Conservation (phyloP, 2,113 vertebrate genomes). For the Grantiella picta region DNA sequence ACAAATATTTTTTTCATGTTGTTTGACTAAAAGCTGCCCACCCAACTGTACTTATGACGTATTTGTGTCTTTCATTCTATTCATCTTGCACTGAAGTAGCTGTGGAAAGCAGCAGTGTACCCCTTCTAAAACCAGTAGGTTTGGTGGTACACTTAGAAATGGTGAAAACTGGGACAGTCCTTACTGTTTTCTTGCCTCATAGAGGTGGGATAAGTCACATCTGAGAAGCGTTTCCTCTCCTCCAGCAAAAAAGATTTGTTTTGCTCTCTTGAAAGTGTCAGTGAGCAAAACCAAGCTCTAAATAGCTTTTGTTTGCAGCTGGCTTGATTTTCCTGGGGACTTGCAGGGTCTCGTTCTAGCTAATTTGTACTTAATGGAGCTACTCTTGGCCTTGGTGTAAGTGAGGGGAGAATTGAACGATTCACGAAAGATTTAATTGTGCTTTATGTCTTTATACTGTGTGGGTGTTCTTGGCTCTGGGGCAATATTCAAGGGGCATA, state of each 20-base stretch:
- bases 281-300: not conserved
- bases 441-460: not conserved
- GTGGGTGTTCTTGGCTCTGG: conserved; percentile 15
- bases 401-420: not conserved
- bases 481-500: not conserved
- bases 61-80: not conserved
- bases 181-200: not conserved
- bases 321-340: not conserved
- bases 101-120: not conserved
- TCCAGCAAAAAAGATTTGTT: not conserved
- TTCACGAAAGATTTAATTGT: not conserved
- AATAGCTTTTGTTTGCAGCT: not conserved
- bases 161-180: not conserved
- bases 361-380: not conserved
- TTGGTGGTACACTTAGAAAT: not conserved
- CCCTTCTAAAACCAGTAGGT: not conserved
- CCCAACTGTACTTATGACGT: fast-evolving
- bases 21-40: not conserved
- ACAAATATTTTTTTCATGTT: not conserved
- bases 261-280: not conserved
- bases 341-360: not conserved
- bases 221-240: not conserved
- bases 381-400: not conserved
- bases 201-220: not conserved
- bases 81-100: not conserved